These are phyloP conservation scores for Heliornis fulica DNA, from an alignment of 2,113 vertebrate genomes.

Conservation along the genomic window DNA sequence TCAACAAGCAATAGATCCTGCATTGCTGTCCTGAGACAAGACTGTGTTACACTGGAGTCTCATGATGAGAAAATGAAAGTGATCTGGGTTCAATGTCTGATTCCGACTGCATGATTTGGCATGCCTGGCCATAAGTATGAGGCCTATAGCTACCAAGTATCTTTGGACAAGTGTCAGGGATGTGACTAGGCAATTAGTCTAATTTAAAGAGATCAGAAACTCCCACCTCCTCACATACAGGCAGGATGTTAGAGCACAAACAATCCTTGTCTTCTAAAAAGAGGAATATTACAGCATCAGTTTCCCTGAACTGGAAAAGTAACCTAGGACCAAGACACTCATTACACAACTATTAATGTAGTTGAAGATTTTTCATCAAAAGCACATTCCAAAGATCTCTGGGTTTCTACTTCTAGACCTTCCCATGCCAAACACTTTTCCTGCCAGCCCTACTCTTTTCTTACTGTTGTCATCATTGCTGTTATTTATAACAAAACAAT, in stretches of 20 bases:
- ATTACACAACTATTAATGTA: neutral
- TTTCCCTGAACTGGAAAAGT: neutral
- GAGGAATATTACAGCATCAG: neutral
- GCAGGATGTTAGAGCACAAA: neutral
- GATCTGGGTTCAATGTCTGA: neutral
- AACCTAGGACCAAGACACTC: neutral
- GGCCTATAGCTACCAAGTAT: neutral
- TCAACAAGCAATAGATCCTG: neutral
- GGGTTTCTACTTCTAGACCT: neutral
- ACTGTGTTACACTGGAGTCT: too few relatives aligned
- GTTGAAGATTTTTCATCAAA: neutral
- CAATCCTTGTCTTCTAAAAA: neutral
- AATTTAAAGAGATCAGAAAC: neutral
- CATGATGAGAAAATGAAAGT: neutral
- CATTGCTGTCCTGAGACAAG: neutral
- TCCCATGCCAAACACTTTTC: neutral
- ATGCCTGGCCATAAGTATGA: neutral
- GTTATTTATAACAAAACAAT: neutral
- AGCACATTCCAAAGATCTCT: neutral
- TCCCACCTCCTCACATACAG: neutral
- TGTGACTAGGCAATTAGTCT: neutral
- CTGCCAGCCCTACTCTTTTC: neutral
- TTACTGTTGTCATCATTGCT: neutral
- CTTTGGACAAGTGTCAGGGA: neutral
- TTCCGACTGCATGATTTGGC: neutral